Percentiles rank a stretch among this genome's conserved stretches.
Evolutionary conservation across 2,113 vertebrate species (phyloP).

Genomic region (Heloderma charlesbogerti): DNA sequence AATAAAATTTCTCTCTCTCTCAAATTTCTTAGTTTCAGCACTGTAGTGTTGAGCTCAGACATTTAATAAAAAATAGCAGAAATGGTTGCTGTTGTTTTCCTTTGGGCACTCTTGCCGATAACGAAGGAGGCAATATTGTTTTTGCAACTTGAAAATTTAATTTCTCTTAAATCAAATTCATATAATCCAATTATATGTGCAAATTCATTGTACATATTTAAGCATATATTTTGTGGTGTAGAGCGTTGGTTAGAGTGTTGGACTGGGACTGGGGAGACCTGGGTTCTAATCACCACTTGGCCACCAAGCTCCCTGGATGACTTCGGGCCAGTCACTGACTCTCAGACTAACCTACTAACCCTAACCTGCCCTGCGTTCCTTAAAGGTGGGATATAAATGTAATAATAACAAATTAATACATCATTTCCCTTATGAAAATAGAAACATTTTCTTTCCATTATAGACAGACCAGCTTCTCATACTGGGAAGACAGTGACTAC

Average conservation of each 20-base stretch:
- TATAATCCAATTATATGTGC: too few relatives aligned
- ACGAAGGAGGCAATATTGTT: not conserved
- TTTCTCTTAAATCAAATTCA: not conserved
- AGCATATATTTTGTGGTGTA: not conserved
- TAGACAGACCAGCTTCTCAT: not conserved
- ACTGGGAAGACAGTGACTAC: not conserved
- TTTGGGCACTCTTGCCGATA: not conserved
- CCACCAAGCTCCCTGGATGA: too few relatives aligned
- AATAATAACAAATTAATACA: too few relatives aligned
- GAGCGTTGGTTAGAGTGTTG: too few relatives aligned
- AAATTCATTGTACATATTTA: not conserved
- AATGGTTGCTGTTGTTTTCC: not conserved
- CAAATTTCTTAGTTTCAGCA: not conserved
- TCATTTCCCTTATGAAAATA: not conserved
- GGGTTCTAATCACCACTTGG: too few relatives aligned
- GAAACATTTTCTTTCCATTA: not conserved
- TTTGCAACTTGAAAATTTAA: not conserved
- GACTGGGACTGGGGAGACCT: too few relatives aligned
- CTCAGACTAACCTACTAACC: too few relatives aligned
- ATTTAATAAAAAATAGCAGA: not conserved
- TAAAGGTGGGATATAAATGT: too few relatives aligned
- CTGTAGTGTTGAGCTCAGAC: not conserved
- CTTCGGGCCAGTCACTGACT: too few relatives aligned
- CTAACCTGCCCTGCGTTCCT: too few relatives aligned
- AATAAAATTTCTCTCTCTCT: conserved; percentile 29